Conservation (phyloP, 2,888 invertebrate species). For the Bombylius major region DNA sequence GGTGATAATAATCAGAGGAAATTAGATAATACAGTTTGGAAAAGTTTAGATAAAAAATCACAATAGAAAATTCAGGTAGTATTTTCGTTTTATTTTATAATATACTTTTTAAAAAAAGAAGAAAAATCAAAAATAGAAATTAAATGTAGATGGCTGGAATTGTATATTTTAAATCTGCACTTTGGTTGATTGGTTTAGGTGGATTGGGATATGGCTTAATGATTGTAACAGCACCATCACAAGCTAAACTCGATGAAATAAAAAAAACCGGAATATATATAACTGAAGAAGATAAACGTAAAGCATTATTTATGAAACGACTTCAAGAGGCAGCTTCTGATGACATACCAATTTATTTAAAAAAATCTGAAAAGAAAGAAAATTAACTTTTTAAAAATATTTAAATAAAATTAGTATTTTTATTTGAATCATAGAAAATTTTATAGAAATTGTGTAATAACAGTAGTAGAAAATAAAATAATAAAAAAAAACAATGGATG, state of each 20-base stretch:
- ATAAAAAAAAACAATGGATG: neutral
- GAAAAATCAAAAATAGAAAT: neutral
- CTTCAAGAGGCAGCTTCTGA: conserved; percentile 23
- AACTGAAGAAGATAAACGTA: conserved; percentile 24
- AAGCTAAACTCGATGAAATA: conserved; percentile 30
- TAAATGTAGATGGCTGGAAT: conserved; percentile 26
- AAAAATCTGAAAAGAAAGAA: conserved; percentile 11
- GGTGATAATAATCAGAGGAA: conserved; percentile 40
- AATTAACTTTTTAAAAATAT: neutral
- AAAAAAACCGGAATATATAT: conserved; percentile 17
- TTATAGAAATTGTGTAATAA: neutral
- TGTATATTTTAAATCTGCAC: conserved; percentile 36
- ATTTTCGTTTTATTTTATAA: neutral
- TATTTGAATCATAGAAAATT: neutral
- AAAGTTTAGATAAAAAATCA: conserved; percentile 18
- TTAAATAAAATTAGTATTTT: neutral
- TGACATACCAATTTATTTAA: conserved; percentile 21
- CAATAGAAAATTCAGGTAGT: conserved; percentile 17
- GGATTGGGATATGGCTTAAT: conserved; percentile 49
- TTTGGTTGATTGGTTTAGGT: conserved; percentile 48
- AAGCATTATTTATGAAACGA: conserved; percentile 26
- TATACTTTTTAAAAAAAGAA: neutral
- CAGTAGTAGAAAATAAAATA: neutral
- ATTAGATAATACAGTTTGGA: conserved; percentile 45
- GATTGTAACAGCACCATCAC: conserved; percentile 42